Conservation (phyloP, 2,888 invertebrate genomes). For the Drosophila robusta region DNA sequence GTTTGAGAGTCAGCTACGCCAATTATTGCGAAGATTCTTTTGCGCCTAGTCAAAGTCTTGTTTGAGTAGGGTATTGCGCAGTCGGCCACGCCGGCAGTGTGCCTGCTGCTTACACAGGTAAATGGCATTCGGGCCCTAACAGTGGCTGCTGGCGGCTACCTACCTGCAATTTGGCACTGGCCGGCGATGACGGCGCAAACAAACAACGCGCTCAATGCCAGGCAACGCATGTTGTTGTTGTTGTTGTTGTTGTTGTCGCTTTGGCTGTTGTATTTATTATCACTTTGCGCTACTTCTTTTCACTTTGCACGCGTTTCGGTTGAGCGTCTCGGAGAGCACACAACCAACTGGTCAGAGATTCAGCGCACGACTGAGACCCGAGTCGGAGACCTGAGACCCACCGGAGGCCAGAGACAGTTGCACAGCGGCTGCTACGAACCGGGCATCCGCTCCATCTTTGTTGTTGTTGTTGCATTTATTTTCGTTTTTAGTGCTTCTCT, state of each 20-base stretch:
- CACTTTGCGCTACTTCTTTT: conserved; percentile 43
- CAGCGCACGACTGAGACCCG: conserved; percentile 67
- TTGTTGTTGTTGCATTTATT: conserved; percentile 14
- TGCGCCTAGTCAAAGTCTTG: no score
- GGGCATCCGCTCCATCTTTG: conserved; percentile 40
- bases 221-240: conserved; percentile 69
- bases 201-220: conserved; percentile 67
- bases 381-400: conserved; percentile 11
- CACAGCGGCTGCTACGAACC: conserved; percentile 9
- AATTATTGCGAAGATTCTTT: no score
- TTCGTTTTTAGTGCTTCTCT: conserved; percentile 1
- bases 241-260: conserved; percentile 7
- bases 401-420: conserved; percentile 12
- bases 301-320: background rate
- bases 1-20: no score
- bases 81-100: background rate
- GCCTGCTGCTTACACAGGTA: background rate
- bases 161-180: conserved; percentile 80
- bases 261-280: conserved; percentile 48
- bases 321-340: conserved; percentile 14
- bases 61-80: background rate
- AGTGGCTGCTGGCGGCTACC: conserved; percentile 5
- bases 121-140: background rate
- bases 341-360: conserved; percentile 69
- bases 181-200: conserved; percentile 63